Evolutionary conservation across 1,140 invertebrate species (phyloP).

Genomic region (Hylaeus anthracinus): DNA sequence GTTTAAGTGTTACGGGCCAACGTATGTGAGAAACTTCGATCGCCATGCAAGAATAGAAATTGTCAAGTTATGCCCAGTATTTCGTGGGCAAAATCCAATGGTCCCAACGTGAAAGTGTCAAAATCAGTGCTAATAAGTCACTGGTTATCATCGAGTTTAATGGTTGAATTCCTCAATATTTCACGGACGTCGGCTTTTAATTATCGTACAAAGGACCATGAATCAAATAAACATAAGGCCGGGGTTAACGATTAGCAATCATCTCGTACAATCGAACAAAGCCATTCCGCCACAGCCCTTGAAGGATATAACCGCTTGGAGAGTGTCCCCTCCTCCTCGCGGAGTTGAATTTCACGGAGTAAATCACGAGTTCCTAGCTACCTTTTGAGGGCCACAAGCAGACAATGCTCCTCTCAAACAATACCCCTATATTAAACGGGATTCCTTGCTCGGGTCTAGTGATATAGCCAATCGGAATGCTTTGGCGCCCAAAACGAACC

Average conservation of each 20-base stretch:
- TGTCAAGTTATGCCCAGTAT: no score
- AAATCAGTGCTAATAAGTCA: no score
- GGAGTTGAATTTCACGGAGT: conserved; percentile 39
- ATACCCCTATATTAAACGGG: conserved; percentile 3
- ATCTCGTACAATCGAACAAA: not conserved
- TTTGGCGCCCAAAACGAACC: not conserved
- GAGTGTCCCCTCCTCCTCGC: not conserved
- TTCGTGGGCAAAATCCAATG: no score
- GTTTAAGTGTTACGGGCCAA: no score
- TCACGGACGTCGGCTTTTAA: not conserved
- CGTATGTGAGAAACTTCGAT: no score
- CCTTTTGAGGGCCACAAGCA: conserved; percentile 14
- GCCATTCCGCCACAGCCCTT: not conserved
- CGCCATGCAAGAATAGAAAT: no score
- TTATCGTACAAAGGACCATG: not conserved
- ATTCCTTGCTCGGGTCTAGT: not conserved
- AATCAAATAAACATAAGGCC: conserved; percentile 10
- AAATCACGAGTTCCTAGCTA: conserved; percentile 15
- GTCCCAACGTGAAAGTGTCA: no score
- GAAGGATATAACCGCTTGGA: not conserved
- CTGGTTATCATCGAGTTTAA: no score
- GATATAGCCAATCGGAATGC: not conserved
- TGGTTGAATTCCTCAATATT: not conserved
- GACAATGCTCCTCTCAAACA: conserved; percentile 24
- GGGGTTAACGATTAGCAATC: not conserved